Evolutionary conservation across 2,888 invertebrate genomes (phyloP).

Genomic region (Flabesymbios commensalis): DNA sequence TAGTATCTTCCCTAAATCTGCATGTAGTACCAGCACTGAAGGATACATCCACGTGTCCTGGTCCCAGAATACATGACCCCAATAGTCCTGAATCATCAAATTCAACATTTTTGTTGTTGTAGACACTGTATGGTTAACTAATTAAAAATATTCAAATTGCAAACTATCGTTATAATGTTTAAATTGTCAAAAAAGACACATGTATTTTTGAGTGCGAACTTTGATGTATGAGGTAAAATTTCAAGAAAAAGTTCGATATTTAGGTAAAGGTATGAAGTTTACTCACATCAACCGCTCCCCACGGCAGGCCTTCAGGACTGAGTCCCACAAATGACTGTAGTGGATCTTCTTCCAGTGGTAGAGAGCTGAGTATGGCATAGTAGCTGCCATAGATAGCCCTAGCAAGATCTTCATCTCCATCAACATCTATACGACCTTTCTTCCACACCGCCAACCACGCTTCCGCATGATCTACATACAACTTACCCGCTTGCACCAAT

Average conservation of each 20-base stretch:
- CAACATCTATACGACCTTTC: conserved; percentile 49
- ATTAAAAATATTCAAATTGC: background rate
- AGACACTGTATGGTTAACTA: background rate
- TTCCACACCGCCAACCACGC: conserved; percentile 52
- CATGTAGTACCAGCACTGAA: conserved; percentile 46
- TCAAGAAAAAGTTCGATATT: background rate
- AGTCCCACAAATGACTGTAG: conserved; percentile 53
- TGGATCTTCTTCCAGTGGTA: conserved; percentile 43
- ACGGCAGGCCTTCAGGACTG: conserved; percentile 55
- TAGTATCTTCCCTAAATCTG: conserved; percentile 45
- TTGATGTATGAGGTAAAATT: background rate
- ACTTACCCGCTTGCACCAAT: background rate
- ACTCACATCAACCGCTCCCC: conserved; percentile 39
- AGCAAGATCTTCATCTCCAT: conserved; percentile 44
- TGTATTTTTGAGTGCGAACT: background rate
- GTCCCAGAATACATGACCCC: conserved; percentile 61
- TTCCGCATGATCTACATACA: conserved; percentile 38
- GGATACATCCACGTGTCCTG: conserved; percentile 62
- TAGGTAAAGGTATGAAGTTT: background rate
- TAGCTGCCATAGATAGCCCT: conserved; percentile 45
- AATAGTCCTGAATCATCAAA: conserved; percentile 44
- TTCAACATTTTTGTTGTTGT: background rate
- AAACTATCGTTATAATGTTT: background rate
- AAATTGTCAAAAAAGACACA: no score
- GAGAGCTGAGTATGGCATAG: conserved; percentile 55